Evolutionary conservation across 2,797 vertebrate species (phyloP).

Genomic region (Gymnodraco acuticeps): DNA sequence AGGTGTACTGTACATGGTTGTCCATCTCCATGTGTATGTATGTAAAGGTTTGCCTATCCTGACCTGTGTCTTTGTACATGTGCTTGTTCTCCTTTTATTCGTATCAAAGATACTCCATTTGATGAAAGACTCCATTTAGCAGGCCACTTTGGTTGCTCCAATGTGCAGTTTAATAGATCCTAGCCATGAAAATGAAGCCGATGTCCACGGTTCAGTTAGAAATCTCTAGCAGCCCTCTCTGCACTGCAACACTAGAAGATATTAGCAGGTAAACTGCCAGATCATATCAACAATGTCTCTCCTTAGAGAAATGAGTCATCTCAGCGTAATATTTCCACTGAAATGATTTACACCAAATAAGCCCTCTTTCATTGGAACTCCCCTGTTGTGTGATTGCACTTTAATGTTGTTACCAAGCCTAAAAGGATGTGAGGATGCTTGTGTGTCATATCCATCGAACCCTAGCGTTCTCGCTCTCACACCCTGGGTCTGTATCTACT

Average conservation of each 20-base stretch:
- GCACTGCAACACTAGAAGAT: constrained; percentile 38
- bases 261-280: constrained; percentile 73
- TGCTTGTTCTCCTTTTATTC: constrained; percentile 25
- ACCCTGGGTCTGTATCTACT: constrained; percentile 7
- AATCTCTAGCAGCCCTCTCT: constrained; percentile 52
- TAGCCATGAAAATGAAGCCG: constrained; percentile 66
- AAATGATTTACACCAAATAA: constrained; percentile 48
- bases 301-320: constrained; percentile 74
- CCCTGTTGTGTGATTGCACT: constrained; percentile 49
- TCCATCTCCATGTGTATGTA: constrained; percentile 24
- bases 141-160: constrained; percentile 66
- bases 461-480: constrained; percentile 17
- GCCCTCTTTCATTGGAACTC: constrained; percentile 40
- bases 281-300: constrained; percentile 67
- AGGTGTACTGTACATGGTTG: not conserved
- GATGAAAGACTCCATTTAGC: constrained; percentile 10
- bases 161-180: constrained; percentile 70
- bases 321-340: constrained; percentile 57
- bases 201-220: constrained; percentile 60
- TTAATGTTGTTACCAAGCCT: constrained; percentile 51
- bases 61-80: not conserved
- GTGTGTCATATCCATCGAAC: constrained; percentile 54
- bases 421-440: constrained; percentile 45
- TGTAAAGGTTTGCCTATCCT: not conserved
- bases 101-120: constrained; percentile 59